Evolutionary conservation across 2,797 vertebrate genomes (phyloP), one percentile per base, ranked within the genome.

Genomic region (Pseudomugil gertrudae): DNA sequence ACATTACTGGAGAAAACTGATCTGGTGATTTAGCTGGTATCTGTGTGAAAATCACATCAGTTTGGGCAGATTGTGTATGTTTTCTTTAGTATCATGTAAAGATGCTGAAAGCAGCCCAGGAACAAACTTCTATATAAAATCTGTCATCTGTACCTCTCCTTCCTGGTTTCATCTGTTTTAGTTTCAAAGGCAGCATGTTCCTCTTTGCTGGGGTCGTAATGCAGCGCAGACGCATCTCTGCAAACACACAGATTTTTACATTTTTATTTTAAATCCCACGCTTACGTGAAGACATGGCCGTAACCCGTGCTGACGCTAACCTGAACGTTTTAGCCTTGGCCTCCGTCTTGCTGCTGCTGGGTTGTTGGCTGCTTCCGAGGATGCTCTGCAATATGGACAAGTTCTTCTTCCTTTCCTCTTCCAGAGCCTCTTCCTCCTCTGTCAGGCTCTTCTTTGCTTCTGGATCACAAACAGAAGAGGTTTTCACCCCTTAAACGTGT

Each of bases 121-220:
- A n/a, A n/a, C n/a, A n/a, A n/a, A n/a, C n/a, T n/a, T n/a, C n/a
- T n/a, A n/a, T n/a, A n/a, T n/a, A n/a, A n/a, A n/a, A 15, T 15
- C 4, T 14, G 5, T 10, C 2, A 11, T 33, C 48, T 9, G 0
- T 94, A 98, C 98, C 96, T 97, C 71, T 98, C 94, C 80, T 94
- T 95, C 78, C 93, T 90, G 10, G 79, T 23, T 23, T 76, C 57
- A 2, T 89, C 79, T 2, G 81, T 83, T 43, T 40, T 96, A 68
- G 82, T 94, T 92, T 99, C 98, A 66, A 96, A 97, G 15, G 92
- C 81, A 9, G 90, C 73, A 38, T 99, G 98, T 55, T 98, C 97
- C 45, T 95, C 89, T 80, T 86, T 94, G 32, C 95, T 96, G 54
- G 98, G 98, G 84, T 99, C 98, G 29, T 99, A 99, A 71, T 92